A percentile compares a stretch with the other conserved stretches of the same genome.
Conservation (phyloP, 1,140 invertebrate species). For the Drosophila dunni region DNA sequence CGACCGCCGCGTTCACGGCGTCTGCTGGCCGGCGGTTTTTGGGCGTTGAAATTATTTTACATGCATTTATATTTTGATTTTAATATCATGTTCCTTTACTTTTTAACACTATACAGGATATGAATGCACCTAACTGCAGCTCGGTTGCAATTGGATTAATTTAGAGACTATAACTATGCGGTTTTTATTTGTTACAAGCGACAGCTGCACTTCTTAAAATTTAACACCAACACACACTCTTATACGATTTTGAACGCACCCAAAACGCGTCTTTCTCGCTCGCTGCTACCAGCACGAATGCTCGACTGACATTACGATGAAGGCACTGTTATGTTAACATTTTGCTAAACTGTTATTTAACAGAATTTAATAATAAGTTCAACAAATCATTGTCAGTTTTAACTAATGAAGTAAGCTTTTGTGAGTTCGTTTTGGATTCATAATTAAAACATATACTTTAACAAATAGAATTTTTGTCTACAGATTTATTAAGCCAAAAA, state of each 20-base stretch:
- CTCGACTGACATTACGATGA: conserved; percentile 23
- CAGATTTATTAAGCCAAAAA: not conserved
- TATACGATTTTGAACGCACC: conserved; percentile 41
- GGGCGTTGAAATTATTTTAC: conserved; percentile 68
- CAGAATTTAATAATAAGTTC: conserved; percentile 1
- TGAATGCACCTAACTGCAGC: conserved; percentile 17
- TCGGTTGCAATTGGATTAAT: conserved; percentile 34
- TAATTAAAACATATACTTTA: not conserved
- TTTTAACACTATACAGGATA: conserved; percentile 5
- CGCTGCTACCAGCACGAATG: conserved; percentile 55
- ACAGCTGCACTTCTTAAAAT: conserved; percentile 67
- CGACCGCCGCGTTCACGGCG: conserved; percentile 38
- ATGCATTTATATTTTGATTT: conserved; percentile 42
- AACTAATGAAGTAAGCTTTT: not conserved
- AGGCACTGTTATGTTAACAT: conserved; percentile 28
- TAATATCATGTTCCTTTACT: conserved; percentile 9
- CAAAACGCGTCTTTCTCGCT: conserved; percentile 54
- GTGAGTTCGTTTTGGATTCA: not conserved
- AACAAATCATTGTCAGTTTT: not conserved
- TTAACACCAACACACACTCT: conserved; percentile 52
- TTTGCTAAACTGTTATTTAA: conserved; percentile 16
- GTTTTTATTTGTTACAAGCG: conserved; percentile 68
- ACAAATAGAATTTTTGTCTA: not conserved
- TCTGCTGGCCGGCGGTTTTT: conserved; percentile 68
- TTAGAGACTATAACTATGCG: conserved; percentile 23